A percentile compares a stretch with the other conserved stretches of the same genome.
Conservation (phyloP, 1,140 invertebrate species). For the Anthonomus grandis region DNA sequence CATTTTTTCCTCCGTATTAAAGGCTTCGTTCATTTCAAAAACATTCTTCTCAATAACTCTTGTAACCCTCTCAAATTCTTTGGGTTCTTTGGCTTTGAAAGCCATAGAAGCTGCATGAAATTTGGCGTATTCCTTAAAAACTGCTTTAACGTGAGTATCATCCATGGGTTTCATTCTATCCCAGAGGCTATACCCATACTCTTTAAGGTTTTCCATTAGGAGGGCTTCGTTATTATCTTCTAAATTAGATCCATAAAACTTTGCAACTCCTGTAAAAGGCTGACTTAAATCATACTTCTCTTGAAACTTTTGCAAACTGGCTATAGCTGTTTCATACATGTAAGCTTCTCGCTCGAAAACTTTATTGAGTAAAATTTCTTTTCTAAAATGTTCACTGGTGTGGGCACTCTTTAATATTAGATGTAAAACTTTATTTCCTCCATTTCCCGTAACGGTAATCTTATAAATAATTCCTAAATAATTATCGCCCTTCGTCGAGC, state of each 20-base stretch:
- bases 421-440: constrained; percentile 16
- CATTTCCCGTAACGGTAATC: constrained; percentile 19
- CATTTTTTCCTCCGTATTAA: too few species aligned
- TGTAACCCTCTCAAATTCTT: constrained; percentile 37
- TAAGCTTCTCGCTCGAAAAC: constrained; percentile 34
- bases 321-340: constrained; percentile 30
- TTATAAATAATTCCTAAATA: constrained; percentile 32
- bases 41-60: too few species aligned
- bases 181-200: constrained; percentile 46
- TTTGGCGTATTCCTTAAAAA: constrained; percentile 53
- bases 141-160: constrained; percentile 48
- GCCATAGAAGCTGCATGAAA: constrained; percentile 56
- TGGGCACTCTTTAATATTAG: constrained; percentile 32
- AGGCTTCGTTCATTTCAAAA: too few species aligned
- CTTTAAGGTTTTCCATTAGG: constrained; percentile 54
- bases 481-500: constrained; percentile 32
- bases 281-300: constrained; percentile 23
- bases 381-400: constrained; percentile 19
- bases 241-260: constrained; percentile 43
- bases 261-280: constrained; percentile 35
- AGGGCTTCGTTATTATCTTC: constrained; percentile 52
- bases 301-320: constrained; percentile 26
- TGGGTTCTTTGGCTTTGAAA: constrained; percentile 48
- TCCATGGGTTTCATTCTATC: constrained; percentile 51
- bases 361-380: constrained; percentile 17